Percentiles rank a stretch among this genome's conserved stretches.
These are phyloP conservation scores for Embiotoca jacksoni DNA, from an alignment of 2,113 vertebrate species.

Conservation along the genomic window DNA sequence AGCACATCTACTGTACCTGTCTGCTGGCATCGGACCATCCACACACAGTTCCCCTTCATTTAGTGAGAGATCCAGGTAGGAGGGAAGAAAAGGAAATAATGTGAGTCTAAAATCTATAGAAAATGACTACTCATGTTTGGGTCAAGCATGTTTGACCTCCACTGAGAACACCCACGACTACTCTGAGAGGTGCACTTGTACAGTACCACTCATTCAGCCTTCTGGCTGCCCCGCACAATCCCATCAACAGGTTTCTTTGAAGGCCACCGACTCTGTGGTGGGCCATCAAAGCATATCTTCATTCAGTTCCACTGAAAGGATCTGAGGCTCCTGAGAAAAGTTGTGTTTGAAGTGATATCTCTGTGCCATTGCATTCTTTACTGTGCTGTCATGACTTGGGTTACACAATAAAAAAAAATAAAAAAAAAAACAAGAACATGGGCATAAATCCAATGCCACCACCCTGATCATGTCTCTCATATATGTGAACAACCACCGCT, in stretches of 20 bases:
- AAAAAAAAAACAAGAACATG: slow-evolving; percentile 43
- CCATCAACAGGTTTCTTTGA: slow-evolving; percentile 75
- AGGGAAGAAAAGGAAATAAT: slow-evolving; percentile 30
- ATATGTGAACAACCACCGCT: slow-evolving; percentile 32
- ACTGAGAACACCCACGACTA: slow-evolving; percentile 58
- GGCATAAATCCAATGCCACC: slow-evolving; percentile 46
- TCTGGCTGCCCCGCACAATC: slow-evolving; percentile 55
- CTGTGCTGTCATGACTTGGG: slow-evolving; percentile 72
- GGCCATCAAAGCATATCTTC: slow-evolving; percentile 81
- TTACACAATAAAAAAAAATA: slow-evolving; percentile 58
- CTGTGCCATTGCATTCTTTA: slow-evolving; percentile 73
- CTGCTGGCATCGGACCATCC: slow-evolving; percentile 74
- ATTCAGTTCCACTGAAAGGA: slow-evolving; percentile 71
- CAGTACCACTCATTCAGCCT: slow-evolving; percentile 65
- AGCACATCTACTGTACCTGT: slow-evolving; percentile 77
- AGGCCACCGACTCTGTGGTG: slow-evolving; percentile 74
- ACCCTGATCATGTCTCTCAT: slow-evolving; percentile 39
- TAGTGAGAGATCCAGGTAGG: slow-evolving; percentile 40
- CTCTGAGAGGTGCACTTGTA: slow-evolving; percentile 41
- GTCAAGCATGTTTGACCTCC: slow-evolving; percentile 69
- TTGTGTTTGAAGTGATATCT: slow-evolving; percentile 84
- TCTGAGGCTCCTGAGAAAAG: slow-evolving; percentile 69
- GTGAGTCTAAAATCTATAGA: slow-evolving; percentile 33
- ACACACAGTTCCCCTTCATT: slow-evolving; percentile 59
- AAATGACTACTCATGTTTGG: slow-evolving; percentile 51